A percentile compares a stretch with the other conserved stretches of the same genome.
Conservation (phyloP, 2,888 invertebrate species). For the Meandrusa payeni region DNA sequence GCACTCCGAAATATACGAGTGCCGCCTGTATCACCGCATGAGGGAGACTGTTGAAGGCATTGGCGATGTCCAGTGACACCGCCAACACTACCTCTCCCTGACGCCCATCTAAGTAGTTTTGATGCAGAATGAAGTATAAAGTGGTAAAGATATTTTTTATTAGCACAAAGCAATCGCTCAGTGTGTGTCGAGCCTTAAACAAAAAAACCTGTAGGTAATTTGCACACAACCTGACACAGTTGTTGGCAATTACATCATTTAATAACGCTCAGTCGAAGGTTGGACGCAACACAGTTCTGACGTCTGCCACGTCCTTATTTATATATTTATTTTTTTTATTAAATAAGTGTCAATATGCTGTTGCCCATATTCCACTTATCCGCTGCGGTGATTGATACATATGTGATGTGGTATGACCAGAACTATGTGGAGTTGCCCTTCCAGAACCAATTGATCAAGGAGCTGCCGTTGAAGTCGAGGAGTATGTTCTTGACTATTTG, state of each 20-base stretch:
- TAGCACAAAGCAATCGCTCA: too few relatives aligned
- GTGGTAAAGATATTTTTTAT: too few relatives aligned
- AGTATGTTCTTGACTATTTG: conserved; percentile 57
- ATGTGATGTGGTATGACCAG: conserved; percentile 57
- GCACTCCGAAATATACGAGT: too few relatives aligned
- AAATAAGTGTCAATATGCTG: conserved; percentile 33
- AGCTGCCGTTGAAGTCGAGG: conserved; percentile 51
- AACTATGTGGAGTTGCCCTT: conserved; percentile 51
- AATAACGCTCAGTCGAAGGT: conserved; percentile 14
- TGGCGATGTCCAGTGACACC: too few relatives aligned
- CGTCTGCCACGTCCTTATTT: not conserved
- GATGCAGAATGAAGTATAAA: too few relatives aligned
- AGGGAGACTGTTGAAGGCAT: too few relatives aligned
- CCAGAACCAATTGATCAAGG: conserved; percentile 39
- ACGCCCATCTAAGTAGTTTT: too few relatives aligned
- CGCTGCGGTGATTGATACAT: conserved; percentile 44
- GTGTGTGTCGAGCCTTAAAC: conserved; percentile 1
- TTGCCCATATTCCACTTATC: conserved; percentile 47
- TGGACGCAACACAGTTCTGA: not conserved
- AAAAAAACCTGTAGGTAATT: not conserved
- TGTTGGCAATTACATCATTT: conserved; percentile 6
- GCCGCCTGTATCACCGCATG: too few relatives aligned
- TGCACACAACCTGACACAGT: not conserved
- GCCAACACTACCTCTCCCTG: too few relatives aligned
- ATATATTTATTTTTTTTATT: not conserved